Conservation (phyloP, 2,888 invertebrate species). For the Callinectes sapidus region DNA sequence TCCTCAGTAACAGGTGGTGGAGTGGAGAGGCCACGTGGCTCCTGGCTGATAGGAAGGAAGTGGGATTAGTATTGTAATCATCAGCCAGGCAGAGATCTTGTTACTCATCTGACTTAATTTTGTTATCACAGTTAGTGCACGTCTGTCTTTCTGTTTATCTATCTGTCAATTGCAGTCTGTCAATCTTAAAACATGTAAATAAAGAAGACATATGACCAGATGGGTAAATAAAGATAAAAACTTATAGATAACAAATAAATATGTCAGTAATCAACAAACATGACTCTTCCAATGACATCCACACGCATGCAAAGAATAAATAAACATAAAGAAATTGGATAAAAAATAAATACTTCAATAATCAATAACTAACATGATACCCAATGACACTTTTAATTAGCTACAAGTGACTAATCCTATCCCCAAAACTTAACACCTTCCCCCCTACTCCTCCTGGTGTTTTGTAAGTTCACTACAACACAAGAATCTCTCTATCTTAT, state of each 20-base stretch:
- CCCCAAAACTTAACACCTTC: no score
- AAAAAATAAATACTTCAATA: no score
- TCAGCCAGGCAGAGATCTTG: background rate
- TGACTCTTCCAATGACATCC: no score
- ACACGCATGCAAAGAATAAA: no score
- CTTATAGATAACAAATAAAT: no score
- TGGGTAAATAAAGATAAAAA: no score
- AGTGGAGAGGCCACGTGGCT: background rate
- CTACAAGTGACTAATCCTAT: background rate
- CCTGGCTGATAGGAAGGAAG: background rate
- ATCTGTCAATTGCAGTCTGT: background rate
- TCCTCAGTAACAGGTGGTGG: background rate
- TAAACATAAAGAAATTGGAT: no score
- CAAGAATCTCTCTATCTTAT: background rate
- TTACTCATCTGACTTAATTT: background rate
- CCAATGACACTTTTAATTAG: background rate
- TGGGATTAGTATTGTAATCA: background rate
- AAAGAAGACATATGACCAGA: no score
- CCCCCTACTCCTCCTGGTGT: background rate
- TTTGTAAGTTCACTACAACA: background rate
- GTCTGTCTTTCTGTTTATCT: background rate
- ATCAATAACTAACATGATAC: no score
- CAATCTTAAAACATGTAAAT: background rate
- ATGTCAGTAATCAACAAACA: no score
- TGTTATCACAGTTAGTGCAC: background rate